phyloP scores from a whole-genome alignment of 2,113 vertebrate genomes.

The Phalacrocorax aristotelis region DNA sequence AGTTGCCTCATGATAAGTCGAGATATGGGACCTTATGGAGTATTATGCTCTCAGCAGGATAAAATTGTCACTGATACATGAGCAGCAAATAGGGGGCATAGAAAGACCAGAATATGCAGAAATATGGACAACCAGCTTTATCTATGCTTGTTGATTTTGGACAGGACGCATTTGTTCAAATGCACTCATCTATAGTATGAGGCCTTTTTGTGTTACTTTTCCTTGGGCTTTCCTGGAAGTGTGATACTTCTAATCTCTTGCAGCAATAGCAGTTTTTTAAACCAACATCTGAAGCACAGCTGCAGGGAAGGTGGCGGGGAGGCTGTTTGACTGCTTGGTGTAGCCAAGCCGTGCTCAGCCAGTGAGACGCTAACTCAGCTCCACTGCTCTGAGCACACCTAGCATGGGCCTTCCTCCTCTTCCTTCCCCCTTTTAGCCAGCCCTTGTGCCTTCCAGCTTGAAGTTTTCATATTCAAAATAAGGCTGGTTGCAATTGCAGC shows the following conservation, averaged over 20 bases:
- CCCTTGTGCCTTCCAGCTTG: background rate
- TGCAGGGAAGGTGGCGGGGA: background rate
- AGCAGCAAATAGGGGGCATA: background rate
- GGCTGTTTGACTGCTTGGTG: background rate
- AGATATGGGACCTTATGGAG: background rate
- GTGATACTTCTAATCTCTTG: background rate
- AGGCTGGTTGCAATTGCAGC: background rate
- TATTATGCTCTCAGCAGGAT: background rate
- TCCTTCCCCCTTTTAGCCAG: slow-evolving; percentile 6
- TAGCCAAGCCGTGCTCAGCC: background rate
- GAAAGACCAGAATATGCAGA: background rate
- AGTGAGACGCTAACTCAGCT: background rate
- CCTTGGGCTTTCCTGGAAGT: background rate
- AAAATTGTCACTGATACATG: background rate
- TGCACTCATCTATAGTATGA: background rate
- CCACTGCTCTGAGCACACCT: background rate
- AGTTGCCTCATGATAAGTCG: background rate
- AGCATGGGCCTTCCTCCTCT: background rate
- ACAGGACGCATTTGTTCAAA: background rate
- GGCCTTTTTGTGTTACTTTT: background rate
- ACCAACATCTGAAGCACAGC: background rate
- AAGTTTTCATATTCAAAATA: slow-evolving; percentile 43
- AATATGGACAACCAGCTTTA: background rate
- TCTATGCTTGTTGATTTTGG: background rate
- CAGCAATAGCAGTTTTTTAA: background rate